Base-by-base conservation (phyloP, 1,140 invertebrate genomes). In the Anagrus nilaparvatae region DNA sequence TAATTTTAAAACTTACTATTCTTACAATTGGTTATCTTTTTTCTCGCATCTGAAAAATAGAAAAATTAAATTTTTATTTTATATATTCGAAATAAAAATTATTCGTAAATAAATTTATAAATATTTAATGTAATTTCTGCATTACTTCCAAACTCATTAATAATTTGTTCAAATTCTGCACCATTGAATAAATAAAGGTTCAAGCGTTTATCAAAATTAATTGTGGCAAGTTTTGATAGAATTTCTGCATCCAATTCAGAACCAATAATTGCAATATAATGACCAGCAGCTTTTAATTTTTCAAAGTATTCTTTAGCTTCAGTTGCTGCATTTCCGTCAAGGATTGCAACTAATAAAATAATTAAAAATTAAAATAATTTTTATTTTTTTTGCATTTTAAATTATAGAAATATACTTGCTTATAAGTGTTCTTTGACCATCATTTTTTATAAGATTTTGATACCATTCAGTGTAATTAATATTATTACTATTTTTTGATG, bases 171-270 rank as follows among this genome's bases (percentile, higher is more conserved):
- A 13, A 55, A 45, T 41, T 51, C 46, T 10, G 25, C 12, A 5
- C 41, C 31, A 12, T 51, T 23, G 27, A 56, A 47, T 17, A 56
- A 43, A 25, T 50, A 54, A 21, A 54, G 37, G 45, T 56, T 52
- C 6, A 39, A 29, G 31, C 47, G 46, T 31, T 44, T 29, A 32
- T 56, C 43, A 18, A 48, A 46, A 16, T 49, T 50, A 20, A 51
- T 46, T 8, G 54, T 53, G 17, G 51, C 43, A n/a, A 51, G 9
- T 10, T 50, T 44, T 31, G 48, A 23, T 18, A 54, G 40, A 27
- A 31, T 13, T 24, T 51, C 39, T 42, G 42, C 46, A 38, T 56
- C 44, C 17, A 50, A 38, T 33, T 47, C 40, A 5, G 48, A 40
- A 23, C 50, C 54, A 20, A 56, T 50, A 21, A 47, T 37, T 14